Conservation (phyloP, 2,888 invertebrate genomes). For the Drosophila mimetica region DNA sequence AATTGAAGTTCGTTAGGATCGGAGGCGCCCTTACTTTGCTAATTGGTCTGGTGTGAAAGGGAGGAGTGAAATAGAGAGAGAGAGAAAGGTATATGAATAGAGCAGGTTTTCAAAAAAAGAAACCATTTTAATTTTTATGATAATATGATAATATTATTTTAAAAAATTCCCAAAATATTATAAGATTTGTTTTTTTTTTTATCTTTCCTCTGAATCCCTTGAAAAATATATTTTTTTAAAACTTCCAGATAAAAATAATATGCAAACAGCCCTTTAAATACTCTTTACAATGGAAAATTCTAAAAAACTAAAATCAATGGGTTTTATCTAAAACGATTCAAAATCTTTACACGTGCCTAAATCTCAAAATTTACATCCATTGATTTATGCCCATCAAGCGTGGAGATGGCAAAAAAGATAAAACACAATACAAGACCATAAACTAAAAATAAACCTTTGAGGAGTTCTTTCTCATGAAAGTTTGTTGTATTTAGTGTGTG, state of each 20-base stretch:
- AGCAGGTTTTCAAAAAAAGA: neutral
- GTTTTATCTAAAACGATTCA: neutral
- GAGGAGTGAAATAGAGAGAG: neutral
- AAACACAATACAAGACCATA: constrained; percentile 24
- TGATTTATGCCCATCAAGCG: constrained; percentile 16
- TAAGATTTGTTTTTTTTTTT: too few species aligned
- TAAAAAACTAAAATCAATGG: neutral
- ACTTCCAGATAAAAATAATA: neutral
- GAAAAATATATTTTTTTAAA: neutral
- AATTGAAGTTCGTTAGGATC: constrained; percentile 28
- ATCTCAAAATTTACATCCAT: constrained; percentile 13
- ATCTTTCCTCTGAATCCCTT: too few species aligned
- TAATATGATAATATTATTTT: too few species aligned
- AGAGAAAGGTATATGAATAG: too few species aligned
- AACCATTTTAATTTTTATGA: neutral
- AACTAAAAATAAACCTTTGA: constrained; percentile 16
- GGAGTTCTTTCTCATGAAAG: constrained; percentile 46
- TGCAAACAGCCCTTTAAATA: neutral
- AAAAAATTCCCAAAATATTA: too few species aligned
- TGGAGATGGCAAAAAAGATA: constrained; percentile 8
- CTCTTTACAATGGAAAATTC: neutral
- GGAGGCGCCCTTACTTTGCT: constrained; percentile 36
- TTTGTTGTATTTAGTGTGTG: constrained; percentile 7
- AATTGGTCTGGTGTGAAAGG: constrained; percentile 31
- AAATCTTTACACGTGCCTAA: constrained; percentile 20